These are phyloP conservation scores for Leptopilina drosophilae DNA, from an alignment of 2,888 invertebrate species.

Conservation along the genomic window DNA sequence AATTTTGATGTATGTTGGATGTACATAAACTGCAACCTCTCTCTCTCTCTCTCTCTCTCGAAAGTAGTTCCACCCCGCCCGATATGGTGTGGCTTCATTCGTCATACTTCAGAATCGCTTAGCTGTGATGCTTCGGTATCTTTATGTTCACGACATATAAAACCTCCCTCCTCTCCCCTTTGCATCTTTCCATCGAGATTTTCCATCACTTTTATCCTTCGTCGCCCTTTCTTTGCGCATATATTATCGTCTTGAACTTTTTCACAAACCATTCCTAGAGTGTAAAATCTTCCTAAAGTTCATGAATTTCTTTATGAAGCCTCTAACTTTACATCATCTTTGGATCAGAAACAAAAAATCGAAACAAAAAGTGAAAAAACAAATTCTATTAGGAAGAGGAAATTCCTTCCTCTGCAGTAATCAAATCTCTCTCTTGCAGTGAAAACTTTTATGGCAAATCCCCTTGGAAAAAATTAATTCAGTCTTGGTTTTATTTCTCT, in stretches of 20 bases:
- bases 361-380: not conserved
- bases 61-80: not conserved
- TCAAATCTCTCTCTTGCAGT: not conserved
- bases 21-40: constrained; percentile 18
- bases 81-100: constrained; percentile 39
- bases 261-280: constrained; percentile 14
- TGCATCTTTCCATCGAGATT: constrained; percentile 36
- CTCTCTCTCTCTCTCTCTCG: not conserved
- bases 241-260: constrained; percentile 52
- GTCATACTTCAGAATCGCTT: constrained; percentile 48
- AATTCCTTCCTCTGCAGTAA: constrained; percentile 1
- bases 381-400: not conserved
- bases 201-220: constrained; percentile 33
- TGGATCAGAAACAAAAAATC: not conserved
- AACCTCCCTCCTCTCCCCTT: constrained; percentile 4
- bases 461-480: constrained; percentile 6
- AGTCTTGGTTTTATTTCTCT: constrained; percentile 19
- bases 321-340: not conserved
- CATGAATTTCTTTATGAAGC: constrained; percentile 19
- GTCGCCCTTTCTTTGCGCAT: constrained; percentile 43
- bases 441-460: constrained; percentile 29
- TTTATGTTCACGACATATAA: constrained; percentile 46
- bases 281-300: constrained; percentile 20
- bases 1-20: constrained; percentile 14
- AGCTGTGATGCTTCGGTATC: constrained; percentile 46